A percentile compares a stretch with the other conserved stretches of the same genome.
These are phyloP conservation scores for Apamea monoglypha DNA, from an alignment of 2,888 invertebrate genomes.

Conservation along the genomic window DNA sequence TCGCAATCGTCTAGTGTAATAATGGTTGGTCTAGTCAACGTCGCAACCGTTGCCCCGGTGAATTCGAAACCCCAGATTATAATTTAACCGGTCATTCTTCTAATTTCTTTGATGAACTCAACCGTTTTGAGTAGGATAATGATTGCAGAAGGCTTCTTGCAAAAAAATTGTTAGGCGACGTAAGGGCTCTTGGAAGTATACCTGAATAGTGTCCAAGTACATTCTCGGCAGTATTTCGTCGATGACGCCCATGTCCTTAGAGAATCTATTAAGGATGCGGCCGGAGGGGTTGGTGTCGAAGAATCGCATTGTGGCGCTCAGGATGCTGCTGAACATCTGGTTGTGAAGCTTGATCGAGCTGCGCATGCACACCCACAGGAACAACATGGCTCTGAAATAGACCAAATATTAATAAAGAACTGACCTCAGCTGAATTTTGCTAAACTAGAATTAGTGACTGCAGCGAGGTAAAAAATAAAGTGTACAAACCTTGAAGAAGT, in stretches of 20 bases:
- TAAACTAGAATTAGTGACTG: not conserved
- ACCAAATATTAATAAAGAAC: not conserved
- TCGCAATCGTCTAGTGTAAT: not conserved
- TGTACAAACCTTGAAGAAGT: conserved; percentile 86
- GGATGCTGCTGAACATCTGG: conserved; percentile 93
- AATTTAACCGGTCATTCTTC: not conserved
- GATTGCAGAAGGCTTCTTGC: no score
- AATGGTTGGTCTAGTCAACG: not conserved
- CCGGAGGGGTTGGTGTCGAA: conserved; percentile 97
- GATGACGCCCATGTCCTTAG: conserved; percentile 95
- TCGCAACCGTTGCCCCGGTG: no score
- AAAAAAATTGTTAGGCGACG: no score
- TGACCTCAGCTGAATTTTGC: not conserved
- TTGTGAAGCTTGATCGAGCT: conserved; percentile 94
- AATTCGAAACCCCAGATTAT: not conserved
- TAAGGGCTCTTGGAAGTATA: conserved; percentile 56
- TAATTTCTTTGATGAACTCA: no score
- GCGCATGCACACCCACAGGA: conserved; percentile 93
- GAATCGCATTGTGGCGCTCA: conserved; percentile 94
- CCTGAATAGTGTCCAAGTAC: conserved; percentile 92
- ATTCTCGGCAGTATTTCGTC: conserved; percentile 93
- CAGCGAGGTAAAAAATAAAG: not conserved
- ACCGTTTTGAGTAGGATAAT: not conserved
- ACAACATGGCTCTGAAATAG: conserved; percentile 91
- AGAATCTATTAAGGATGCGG: conserved; percentile 95